Evolutionary conservation across 53 echinoderm and acorn worm species (phyloP).

Genomic region (Holothuria scabra): DNA sequence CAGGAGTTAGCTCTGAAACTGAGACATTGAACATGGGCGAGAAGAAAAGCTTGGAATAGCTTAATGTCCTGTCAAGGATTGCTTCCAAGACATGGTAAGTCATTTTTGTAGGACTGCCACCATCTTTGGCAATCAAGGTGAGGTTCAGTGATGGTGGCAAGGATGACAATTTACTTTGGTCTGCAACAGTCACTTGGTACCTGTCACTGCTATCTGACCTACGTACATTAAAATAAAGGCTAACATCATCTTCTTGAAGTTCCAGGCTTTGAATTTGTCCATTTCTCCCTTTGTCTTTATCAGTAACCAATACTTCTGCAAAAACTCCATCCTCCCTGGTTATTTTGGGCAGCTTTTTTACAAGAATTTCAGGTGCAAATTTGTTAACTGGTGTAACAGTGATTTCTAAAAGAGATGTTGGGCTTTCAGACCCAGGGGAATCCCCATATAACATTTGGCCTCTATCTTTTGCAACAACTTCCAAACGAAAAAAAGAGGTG

Average conservation of each 20-base stretch:
- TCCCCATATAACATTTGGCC: constrained; percentile 86
- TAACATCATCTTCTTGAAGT: constrained; percentile 75
- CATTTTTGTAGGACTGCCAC: constrained; percentile 75
- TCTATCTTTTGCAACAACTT: constrained; percentile 87
- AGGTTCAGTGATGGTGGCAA: constrained; percentile 72
- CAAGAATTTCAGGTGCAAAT: constrained; percentile 70
- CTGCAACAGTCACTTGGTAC: constrained; percentile 72
- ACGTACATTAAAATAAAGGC: constrained; percentile 57
- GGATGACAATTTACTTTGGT: constrained; percentile 25
- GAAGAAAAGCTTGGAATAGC: constrained; percentile 71
- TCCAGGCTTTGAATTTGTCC: constrained; percentile 71
- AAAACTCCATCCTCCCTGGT: constrained; percentile 70
- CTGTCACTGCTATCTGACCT: constrained; percentile 50
- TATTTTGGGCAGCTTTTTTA: constrained; percentile 73
- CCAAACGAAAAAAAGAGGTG: constrained; percentile 55
- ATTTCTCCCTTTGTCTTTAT: constrained; percentile 82
- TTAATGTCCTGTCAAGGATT: constrained; percentile 63
- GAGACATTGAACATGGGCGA: constrained; percentile 65
- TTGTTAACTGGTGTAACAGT: constrained; percentile 80
- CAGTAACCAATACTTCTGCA: constrained; percentile 81
- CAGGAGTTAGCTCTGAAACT: constrained; percentile 79
- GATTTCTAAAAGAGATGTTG: constrained; percentile 57
- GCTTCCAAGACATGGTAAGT: constrained; percentile 66
- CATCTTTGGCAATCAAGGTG: constrained; percentile 84
- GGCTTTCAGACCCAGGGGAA: constrained; percentile 64